Conservation (phyloP, 64 coral and sea anemone species). For the Platygyra sinensis region DNA sequence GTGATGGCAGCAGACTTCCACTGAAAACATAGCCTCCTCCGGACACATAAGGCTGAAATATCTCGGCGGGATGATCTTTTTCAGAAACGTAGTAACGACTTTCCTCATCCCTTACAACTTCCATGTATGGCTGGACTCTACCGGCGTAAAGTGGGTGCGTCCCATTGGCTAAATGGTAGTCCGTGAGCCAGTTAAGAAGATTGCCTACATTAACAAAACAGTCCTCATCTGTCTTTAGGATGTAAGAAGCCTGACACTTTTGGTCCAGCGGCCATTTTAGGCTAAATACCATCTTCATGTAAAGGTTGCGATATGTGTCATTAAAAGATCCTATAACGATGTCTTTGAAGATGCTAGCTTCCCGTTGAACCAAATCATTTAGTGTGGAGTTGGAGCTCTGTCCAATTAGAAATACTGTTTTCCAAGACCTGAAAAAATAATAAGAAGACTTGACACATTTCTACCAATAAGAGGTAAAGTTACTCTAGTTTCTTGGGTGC, state of each 20-base stretch:
- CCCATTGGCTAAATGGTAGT: constrained; percentile 39
- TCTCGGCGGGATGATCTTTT: constrained; percentile 10
- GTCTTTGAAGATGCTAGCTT: constrained; percentile 31
- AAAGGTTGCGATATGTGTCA: constrained; percentile 61
- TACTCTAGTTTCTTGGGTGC: background rate
- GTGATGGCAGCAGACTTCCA: constrained; percentile 36
- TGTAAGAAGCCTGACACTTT: constrained; percentile 51
- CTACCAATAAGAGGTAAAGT: background rate
- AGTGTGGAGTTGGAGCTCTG: background rate
- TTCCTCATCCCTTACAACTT: constrained; percentile 19
- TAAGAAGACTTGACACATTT: background rate
- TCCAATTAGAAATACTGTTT: constrained; percentile 66
- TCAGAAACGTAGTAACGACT: constrained; percentile 51
- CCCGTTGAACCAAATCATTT: constrained; percentile 22
- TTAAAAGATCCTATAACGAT: constrained; percentile 52
- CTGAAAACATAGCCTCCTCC: constrained; percentile 70
- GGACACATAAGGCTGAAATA: constrained; percentile 44
- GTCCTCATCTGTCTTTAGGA: constrained; percentile 75
- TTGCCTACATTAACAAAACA: constrained; percentile 66
- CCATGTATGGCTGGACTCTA: background rate
- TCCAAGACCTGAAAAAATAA: constrained; percentile 39
- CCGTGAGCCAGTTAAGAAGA: constrained; percentile 33
- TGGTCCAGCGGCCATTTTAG: constrained; percentile 49
- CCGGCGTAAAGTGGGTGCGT: constrained; percentile 57
- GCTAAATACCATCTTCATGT: constrained; percentile 64